A percentile compares a stretch with the other conserved stretches of the same genome.
phyloP scores from a whole-genome alignment of 2,888 invertebrate species.

The Liodrosophila aerea region DNA sequence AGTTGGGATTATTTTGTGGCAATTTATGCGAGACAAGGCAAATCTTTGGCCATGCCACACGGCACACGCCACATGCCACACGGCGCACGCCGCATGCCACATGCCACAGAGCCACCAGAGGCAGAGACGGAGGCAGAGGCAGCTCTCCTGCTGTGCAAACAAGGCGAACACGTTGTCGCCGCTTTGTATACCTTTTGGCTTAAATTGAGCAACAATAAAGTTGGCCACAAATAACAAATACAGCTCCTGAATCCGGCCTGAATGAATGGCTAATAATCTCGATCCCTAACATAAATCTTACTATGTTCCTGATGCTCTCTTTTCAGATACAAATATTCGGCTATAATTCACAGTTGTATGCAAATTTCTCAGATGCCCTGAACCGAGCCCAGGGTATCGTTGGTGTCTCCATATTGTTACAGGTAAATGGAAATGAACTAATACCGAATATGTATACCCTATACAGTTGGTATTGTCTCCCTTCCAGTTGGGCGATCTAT shows the following conservation, averaged over 20 bases:
- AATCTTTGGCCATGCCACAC: conserved; percentile 23
- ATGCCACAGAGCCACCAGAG: background rate
- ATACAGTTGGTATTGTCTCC: no score
- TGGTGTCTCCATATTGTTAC: conserved; percentile 95
- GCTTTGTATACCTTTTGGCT: conserved; percentile 59
- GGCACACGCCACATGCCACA: background rate
- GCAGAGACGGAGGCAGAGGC: background rate
- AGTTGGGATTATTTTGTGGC: conserved; percentile 75
- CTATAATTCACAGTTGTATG: conserved; percentile 98
- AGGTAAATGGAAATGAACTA: no score
- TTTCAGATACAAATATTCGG: conserved; percentile 98
- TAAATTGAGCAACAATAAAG: conserved; percentile 68
- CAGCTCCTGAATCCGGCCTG: background rate
- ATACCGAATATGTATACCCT: no score
- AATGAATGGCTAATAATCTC: no score
- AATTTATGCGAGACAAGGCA: conserved; percentile 70
- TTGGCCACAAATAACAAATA: conserved; percentile 49
- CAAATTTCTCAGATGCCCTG: conserved; percentile 97
- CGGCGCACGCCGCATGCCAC: background rate
- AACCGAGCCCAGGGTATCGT: conserved; percentile 97
- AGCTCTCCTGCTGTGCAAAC: conserved; percentile 19
- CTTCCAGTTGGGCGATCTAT: conserved; percentile 92
- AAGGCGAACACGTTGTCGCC: conserved; percentile 34
- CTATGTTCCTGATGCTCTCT: background rate
- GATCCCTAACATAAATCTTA: background rate